Percentiles rank a stretch among this genome's conserved stretches.
Conservation (phyloP, 2,113 vertebrate genomes). For the Oreochromis niloticus region DNA sequence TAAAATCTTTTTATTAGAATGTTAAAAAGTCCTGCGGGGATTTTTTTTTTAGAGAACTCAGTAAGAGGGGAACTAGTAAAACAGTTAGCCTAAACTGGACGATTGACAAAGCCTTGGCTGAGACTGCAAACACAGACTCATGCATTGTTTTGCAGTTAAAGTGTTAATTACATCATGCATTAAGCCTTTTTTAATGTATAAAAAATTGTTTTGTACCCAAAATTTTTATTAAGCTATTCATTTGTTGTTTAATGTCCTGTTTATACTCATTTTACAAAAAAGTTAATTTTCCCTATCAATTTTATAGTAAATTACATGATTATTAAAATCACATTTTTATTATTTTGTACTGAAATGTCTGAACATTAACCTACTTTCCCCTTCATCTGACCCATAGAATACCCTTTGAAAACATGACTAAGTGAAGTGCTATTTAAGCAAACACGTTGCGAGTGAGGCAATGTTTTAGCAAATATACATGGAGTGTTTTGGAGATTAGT, state of each 20-base stretch:
- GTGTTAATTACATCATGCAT: not conserved
- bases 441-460: slow-evolving; percentile 48
- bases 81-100: slow-evolving; percentile 8
- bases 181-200: not conserved
- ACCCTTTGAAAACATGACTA: slow-evolving; percentile 4
- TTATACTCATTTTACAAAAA: not conserved
- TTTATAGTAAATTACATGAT: not conserved
- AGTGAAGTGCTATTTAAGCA: slow-evolving; percentile 34
- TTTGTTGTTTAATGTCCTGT: not conserved
- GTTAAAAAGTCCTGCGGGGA: slow-evolving; percentile 66
- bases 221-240: not conserved
- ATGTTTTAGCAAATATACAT: slow-evolving; percentile 61
- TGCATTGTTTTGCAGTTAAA: not conserved
- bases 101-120: not conserved
- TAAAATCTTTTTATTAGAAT: slow-evolving; percentile 69
- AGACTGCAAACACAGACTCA: not conserved
- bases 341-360: not conserved
- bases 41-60: slow-evolving; percentile 61
- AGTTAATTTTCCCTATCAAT: not conserved
- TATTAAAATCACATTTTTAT: not conserved
- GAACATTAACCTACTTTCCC: not conserved
- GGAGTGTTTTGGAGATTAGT: slow-evolving; percentile 63
- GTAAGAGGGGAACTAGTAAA: slow-evolving; percentile 25
- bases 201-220: not conserved
- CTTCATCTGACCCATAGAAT: not conserved